Evolutionary conservation across 1,140 invertebrate species (phyloP), one percentile per base, ranked within the genome.

Genomic region (Cyclina sinensis): DNA sequence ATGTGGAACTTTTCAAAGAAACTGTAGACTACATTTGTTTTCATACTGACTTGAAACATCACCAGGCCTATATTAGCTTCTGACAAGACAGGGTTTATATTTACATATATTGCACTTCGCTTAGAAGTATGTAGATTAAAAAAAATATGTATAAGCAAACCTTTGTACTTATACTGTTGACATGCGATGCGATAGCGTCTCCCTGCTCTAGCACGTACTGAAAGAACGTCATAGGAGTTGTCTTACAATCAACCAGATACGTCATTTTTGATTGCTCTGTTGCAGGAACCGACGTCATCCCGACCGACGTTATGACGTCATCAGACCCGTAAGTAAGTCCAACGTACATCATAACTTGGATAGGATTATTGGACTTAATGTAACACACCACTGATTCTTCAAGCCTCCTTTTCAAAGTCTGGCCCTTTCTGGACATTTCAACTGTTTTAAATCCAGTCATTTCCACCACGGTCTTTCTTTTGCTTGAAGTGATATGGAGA

Each of bases 281-380:
- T 18, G 54, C 79, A 16, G 79, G 79, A 24, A 81, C 12, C 18
- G 12, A 37, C 27, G 79, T 62, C 79, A 81, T 81, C 0, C 48
- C 51, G 37, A 81, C 79, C 30, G 51, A 81, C 12, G 62, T 1
- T 1, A 62, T 81, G 2, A 16, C 16, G n/a, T 35, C 54, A 7
- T 27, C 18, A 18, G 74, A 78, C 0, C 46, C 30, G 48, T 54
- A 78, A 7, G 79, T 81, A 24, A 81, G 37, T 62, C 79, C 79
- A n/a, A 65, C 48, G 24, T 81, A 81, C 9, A 81, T 27, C 12
- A 81, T 54, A 4, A 81, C 79, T 65, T 81, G 79, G 1, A 81
- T 35, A 0, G 54, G 35, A 18, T 81, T 81, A 5, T 4, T 65
- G 16, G 79, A n/a, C 32, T 81, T 59, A 24, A 81, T 81, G 27